phyloP scores from a whole-genome alignment of 2,797 vertebrate species.

The Neoniphon sammara region DNA sequence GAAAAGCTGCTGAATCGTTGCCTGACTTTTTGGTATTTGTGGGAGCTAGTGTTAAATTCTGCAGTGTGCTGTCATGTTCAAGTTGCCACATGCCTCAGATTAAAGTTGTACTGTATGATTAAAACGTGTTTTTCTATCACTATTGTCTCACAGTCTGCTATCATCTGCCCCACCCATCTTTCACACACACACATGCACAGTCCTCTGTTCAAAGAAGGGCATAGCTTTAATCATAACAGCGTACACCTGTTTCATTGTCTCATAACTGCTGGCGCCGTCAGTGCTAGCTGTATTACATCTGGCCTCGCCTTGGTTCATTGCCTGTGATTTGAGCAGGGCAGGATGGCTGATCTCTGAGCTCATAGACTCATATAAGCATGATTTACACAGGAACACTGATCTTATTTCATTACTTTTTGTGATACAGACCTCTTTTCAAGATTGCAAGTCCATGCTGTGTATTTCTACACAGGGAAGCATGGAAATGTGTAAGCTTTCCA shows the following conservation, averaged over 20 bases:
- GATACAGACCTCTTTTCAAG: conserved; percentile 10
- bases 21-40: conserved; percentile 40
- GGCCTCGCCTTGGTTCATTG: conserved; percentile 16
- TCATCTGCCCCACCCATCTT: conserved; percentile 4
- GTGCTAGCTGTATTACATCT: conserved; percentile 34
- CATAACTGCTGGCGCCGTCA: conserved; percentile 32
- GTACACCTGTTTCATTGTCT: conserved; percentile 66
- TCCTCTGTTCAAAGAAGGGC: conserved; percentile 11
- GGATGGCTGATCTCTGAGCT: conserved; percentile 10
- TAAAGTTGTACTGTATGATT: conserved; percentile 69
- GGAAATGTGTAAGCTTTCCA: neutral
- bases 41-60: conserved; percentile 28
- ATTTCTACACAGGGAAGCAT: neutral
- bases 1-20: conserved; percentile 36
- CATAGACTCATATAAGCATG: neutral
- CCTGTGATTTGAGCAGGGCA: conserved; percentile 13
- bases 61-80: conserved; percentile 44
- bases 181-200: neutral
- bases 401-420: conserved; percentile 19
- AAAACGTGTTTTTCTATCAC: conserved; percentile 63
- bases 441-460: neutral
- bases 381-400: conserved; percentile 23
- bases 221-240: conserved; percentile 16
- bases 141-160: conserved; percentile 15
- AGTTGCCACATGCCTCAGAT: conserved; percentile 61